Evolutionary conservation across 1,140 invertebrate species (phyloP).

Genomic region (Psix sp.): DNA sequence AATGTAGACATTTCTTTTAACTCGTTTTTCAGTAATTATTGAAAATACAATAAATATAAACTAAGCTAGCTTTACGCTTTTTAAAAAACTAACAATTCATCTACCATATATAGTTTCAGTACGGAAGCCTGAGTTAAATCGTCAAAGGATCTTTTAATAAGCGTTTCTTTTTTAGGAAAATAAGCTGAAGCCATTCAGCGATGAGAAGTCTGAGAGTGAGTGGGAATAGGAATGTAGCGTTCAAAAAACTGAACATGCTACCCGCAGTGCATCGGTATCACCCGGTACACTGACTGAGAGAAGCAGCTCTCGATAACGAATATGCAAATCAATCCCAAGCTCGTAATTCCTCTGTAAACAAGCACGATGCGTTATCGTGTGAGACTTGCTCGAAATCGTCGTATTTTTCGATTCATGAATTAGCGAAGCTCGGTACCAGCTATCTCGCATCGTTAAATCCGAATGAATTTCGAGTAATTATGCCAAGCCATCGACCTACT

Average conservation of each 20-base stretch:
- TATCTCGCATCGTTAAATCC: conserved; percentile 50
- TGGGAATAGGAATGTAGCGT: conserved; percentile 7
- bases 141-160: too few relatives aligned
- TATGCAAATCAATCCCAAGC: conserved; percentile 55
- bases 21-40: too few relatives aligned
- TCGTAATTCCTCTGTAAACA: conserved; percentile 58
- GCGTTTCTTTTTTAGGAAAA: too few relatives aligned
- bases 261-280: conserved; percentile 37
- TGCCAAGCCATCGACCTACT: conserved; percentile 23
- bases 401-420: conserved; percentile 52
- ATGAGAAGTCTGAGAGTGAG: too few relatives aligned
- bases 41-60: too few relatives aligned
- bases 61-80: too few relatives aligned
- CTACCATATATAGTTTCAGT: too few relatives aligned
- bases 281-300: conserved; percentile 26
- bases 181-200: too few relatives aligned
- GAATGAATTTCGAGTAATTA: conserved; percentile 52
- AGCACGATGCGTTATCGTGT: conserved; percentile 48
- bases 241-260: conserved; percentile 40
- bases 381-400: conserved; percentile 37
- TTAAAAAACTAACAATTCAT: too few relatives aligned
- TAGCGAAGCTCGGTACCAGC: conserved; percentile 47
- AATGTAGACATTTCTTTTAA: too few relatives aligned
- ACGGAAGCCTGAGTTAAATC: too few relatives aligned
- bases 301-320: conserved; percentile 52